Evolutionary conservation across 2,113 vertebrate species (phyloP).

Genomic region (Muntiacus muntjak): DNA sequence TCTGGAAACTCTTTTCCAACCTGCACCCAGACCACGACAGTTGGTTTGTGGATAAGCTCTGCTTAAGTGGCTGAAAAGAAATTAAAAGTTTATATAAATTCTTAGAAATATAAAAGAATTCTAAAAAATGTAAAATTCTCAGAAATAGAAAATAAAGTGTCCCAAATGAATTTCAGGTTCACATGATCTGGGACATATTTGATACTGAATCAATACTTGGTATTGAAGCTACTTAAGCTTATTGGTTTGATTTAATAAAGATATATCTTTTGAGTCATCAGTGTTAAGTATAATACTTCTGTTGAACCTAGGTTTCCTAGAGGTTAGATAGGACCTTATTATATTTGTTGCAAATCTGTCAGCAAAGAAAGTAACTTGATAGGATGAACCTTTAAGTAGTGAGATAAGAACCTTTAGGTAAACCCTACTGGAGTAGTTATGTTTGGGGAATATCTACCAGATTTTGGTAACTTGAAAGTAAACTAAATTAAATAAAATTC

Average conservation of each 20-base stretch:
- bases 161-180: neutral
- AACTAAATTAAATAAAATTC: neutral
- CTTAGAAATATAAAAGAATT: neutral
- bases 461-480: neutral
- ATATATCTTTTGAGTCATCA: neutral
- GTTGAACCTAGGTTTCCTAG: neutral
- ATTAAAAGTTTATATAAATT: neutral
- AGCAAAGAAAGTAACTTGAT: neutral
- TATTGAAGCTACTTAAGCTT: neutral
- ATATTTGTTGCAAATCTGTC: neutral
- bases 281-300: neutral
- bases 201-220: neutral
- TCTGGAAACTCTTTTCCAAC: neutral
- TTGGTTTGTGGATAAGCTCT: neutral
- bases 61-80: neutral
- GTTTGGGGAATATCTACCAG: neutral
- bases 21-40: fast-evolving
- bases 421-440: neutral
- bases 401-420: neutral
- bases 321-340: neutral
- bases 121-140: neutral
- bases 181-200: neutral
- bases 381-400: neutral
- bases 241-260: neutral
- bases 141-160: neutral